Conservation (phyloP, 2,113 vertebrate genomes). For the Calonectris borealis region DNA sequence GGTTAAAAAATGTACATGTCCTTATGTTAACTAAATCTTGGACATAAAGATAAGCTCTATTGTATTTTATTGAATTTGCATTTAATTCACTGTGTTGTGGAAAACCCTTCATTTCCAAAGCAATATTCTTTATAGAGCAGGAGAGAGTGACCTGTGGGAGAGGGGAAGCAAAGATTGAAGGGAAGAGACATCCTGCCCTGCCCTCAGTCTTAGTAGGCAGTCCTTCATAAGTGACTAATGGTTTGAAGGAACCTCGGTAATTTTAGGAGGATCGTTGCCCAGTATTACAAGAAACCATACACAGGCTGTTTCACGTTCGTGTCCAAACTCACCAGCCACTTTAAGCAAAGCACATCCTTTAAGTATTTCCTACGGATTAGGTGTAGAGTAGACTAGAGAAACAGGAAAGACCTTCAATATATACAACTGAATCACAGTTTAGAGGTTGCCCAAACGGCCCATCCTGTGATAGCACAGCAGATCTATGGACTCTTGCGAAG, state of each 20-base stretch:
- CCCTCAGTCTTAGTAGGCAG: neutral
- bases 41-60: neutral
- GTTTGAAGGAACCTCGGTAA: neutral
- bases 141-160: neutral
- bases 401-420: neutral
- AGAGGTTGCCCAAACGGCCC: neutral
- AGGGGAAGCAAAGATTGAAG: neutral
- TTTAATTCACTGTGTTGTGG: neutral
- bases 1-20: neutral
- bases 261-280: neutral
- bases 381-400: neutral
- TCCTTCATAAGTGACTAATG: neutral
- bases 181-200: neutral
- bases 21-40: neutral
- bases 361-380: neutral
- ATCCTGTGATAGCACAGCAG: neutral
- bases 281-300: neutral
- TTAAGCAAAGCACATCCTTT: neutral
- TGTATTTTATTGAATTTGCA: neutral
- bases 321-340: neutral
- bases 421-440: neutral
- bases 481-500: neutral
- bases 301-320: neutral
- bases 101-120: neutral
- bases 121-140: neutral